Base-by-base conservation (phyloP, 2,797 vertebrate genomes). In the Lophotriccus pileatus region DNA sequence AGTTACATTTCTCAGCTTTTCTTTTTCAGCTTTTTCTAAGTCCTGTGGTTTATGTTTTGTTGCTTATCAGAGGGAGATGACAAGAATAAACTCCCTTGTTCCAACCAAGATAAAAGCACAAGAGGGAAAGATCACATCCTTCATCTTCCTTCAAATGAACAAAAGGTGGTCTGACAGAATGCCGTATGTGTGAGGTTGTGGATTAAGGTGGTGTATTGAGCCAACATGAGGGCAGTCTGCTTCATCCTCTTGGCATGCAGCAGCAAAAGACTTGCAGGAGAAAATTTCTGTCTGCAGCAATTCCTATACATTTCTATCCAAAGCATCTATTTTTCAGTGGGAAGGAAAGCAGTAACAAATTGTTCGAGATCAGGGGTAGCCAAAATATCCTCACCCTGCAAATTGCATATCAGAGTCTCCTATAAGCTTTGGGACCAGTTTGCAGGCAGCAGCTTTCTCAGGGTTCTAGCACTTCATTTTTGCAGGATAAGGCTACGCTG, bases 141-240 rank as follows among this genome's bases (percentile, higher is more conserved):
- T 49, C 15, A 15, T 79, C 50, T 78, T 81, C 37, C 34, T 69
- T 79, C 72, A 66, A 44, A 69, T 52, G 52, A 87, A 34, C 47
- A 60, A 17, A 81, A 76, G 19, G 12, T 1, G 1, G 14, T 52
- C 66, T 67, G 30, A 62, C 41, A 67, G 41, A 76, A 79, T 13
- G 23, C 28, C 0, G 0, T 24, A 18, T 41, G 44, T 2, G 1
- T 84, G 34, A 64, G 23, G 4, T 1, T 66, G 39, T 52, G 55
- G 41, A 59, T 87, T 70, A 59, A 49, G 7, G 41, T 39, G 23
- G 5, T 55, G 14, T 20, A 20, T 36, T 63, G 72, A 74, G 14
- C 34, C 28, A 47, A 28, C 3, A 7, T 18, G 36, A 28, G 49
- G 16, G 30, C 0, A 0, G 32, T 75, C 86, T 76, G 46, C 50